phyloP scores from a whole-genome alignment of 2,888 invertebrate genomes.

The Choreutis nemorana region DNA sequence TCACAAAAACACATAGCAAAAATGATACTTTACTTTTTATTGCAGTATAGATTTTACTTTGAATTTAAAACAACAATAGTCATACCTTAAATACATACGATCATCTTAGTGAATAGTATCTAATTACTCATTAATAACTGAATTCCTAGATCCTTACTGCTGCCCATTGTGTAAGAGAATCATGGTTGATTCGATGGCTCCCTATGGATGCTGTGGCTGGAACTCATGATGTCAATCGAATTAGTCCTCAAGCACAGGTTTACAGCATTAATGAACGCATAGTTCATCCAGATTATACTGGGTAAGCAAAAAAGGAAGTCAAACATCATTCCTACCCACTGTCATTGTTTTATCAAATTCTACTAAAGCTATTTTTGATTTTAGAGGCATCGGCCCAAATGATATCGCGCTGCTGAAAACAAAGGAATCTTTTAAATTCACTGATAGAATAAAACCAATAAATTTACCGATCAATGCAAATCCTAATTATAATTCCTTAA shows the following conservation, averaged over 20 bases:
- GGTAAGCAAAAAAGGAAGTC: conserved; percentile 28
- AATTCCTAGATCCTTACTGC: conserved; percentile 42
- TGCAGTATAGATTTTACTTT: too few relatives aligned
- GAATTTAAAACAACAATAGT: too few relatives aligned
- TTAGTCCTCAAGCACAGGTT: conserved; percentile 36
- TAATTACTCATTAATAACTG: background rate
- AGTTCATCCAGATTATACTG: conserved; percentile 48
- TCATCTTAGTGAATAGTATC: conserved; percentile 1
- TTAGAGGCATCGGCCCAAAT: conserved; percentile 49
- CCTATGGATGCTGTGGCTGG: conserved; percentile 54
- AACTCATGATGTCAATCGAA: conserved; percentile 34
- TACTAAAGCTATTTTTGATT: conserved; percentile 9
- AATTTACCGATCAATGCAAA: conserved; percentile 38
- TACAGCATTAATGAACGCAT: conserved; percentile 30
- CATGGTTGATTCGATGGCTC: conserved; percentile 35
- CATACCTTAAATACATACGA: too few relatives aligned
- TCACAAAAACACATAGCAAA: background rate
- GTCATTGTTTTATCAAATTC: background rate
- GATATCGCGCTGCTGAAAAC: conserved; percentile 63
- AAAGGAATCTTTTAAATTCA: conserved; percentile 28
- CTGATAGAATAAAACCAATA: conserved; percentile 44
- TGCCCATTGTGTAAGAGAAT: conserved; percentile 45
- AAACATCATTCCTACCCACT: background rate
- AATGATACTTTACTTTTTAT: conserved; percentile 2
- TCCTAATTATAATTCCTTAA: conserved; percentile 19